Evolutionary conservation across 2,888 invertebrate species (phyloP), one percentile per base, ranked within the genome.

Genomic region (Spicauda simplicius): DNA sequence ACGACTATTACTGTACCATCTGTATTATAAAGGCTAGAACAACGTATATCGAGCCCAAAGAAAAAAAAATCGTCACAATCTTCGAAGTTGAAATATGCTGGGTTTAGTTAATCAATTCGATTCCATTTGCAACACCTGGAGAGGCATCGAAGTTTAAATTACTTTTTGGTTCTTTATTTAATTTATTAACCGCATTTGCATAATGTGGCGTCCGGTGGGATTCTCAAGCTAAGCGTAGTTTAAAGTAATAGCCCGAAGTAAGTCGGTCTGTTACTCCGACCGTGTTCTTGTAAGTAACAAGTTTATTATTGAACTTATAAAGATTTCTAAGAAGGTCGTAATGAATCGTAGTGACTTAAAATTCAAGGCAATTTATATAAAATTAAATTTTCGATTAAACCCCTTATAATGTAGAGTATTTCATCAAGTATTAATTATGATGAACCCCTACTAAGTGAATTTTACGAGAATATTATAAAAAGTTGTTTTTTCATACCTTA

Each of bases 111-210:
- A 48, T 41, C n/a, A 14, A 20, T 69, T 65, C 54, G 63, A 71
- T 69, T 54, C 63, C 58, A 67, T 64, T 64, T 53, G 58, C 64
- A 72, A 73, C 82, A 82, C 80, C 81, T 83, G 81, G 68, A 70
- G 64, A 64, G 74, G 70, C 71, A 76, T 74, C 75, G 67, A 73
- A 81, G 74, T 82, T 81, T 77, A 75, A 82, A 83, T 81, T 80
- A 80, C 80, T 82, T 83, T 37, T 73, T 74, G 72, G 84, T 82
- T 80, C 83, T 82, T 76, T 79, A 79, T 76, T 78, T 80, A 82
- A 82, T 85, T 84, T 82, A 83, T 80, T 80, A 80, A 79, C 73
- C 73, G 71, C 70, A 82, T 85, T 85, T 84, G 79, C 85, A 85
- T 84, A 85, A 83, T 81, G 77, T 71, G 64, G 70, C 73, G 72